Evolutionary conservation across 2,113 vertebrate genomes (phyloP).

Genomic region (Cebidichthys violaceus): DNA sequence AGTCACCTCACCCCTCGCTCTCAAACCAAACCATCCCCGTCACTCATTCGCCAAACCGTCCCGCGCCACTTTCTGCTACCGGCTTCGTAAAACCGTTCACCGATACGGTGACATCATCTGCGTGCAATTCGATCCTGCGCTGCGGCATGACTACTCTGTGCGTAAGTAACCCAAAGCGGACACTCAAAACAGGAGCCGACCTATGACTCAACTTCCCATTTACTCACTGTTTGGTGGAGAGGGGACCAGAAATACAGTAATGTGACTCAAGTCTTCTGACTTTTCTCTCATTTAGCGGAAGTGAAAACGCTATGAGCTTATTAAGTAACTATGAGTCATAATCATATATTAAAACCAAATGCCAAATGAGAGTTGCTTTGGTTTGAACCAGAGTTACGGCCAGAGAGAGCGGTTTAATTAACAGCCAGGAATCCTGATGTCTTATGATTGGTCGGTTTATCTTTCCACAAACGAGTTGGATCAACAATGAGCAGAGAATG

Average conservation of each 20-base stretch:
- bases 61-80: neutral
- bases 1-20: conserved; percentile 15
- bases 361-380: neutral
- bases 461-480: neutral
- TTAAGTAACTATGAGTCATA: neutral
- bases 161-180: conserved; percentile 32
- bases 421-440: neutral
- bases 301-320: neutral
- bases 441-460: neutral
- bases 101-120: conserved; percentile 44
- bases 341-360: neutral
- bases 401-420: no score
- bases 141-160: conserved; percentile 6
- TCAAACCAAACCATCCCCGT: neutral
- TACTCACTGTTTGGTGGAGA: conserved; percentile 2
- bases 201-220: conserved; percentile 32
- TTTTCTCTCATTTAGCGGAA: neutral
- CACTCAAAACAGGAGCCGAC: conserved; percentile 20
- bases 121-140: conserved; percentile 22
- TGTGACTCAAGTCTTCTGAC: conserved; percentile 4
- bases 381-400: neutral
- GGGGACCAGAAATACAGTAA: neutral
- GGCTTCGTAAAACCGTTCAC: neutral
- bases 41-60: neutral
- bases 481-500: neutral